Base-by-base conservation (phyloP, 2,113 vertebrate species). In the Thinocorus orbignyianus region DNA sequence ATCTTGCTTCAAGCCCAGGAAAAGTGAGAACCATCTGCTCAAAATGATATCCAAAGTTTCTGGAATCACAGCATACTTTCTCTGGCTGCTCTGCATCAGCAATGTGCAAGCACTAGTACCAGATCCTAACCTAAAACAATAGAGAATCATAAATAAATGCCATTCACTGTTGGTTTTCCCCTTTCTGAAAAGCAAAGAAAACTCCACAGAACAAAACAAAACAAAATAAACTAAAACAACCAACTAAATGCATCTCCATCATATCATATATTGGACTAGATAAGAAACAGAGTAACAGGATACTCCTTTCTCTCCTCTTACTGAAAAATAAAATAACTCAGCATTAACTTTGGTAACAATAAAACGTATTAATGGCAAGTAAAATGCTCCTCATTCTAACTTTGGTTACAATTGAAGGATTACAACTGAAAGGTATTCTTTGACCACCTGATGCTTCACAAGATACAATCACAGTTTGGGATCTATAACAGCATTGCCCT, bases 101-200 rank as follows among this genome's bases (percentile, higher is more conserved):
- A 64, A 12, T 1, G 1, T 1, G 5, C 11, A 51, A 60, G 20
- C 12, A 51, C 25, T 30, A 44, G 41, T 39, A 80, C 0, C 0
- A 81, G 42, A 46, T 48, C 18, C 30, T 49, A 72, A 31, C 20
- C 23, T 82, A 68, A 90, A 39, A 20, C 37, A 58, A 37, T 2
- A 13, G 26, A 84, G 22, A 58, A 51, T 22, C 35, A 35, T 46
- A 80, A 76, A 13, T 14, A 76, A 82, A 82, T 25, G 3, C 8
- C 14, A 42, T 78, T 78, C 23, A 41, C 17, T 41, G 8, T 62
- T 22, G 42, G 15, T 74, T 23, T 74, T 60, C 26, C 10, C 10
- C 12, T 54, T 57, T 79, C 37, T 54, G n/a, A 54, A 85, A 89
- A 70, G 22, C 10, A 78, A 44, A 64, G 3, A 57, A 48, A 10